phyloP scores from a whole-genome alignment of 92 coral and sea anemone species.

The Pocillopora grandis region DNA sequence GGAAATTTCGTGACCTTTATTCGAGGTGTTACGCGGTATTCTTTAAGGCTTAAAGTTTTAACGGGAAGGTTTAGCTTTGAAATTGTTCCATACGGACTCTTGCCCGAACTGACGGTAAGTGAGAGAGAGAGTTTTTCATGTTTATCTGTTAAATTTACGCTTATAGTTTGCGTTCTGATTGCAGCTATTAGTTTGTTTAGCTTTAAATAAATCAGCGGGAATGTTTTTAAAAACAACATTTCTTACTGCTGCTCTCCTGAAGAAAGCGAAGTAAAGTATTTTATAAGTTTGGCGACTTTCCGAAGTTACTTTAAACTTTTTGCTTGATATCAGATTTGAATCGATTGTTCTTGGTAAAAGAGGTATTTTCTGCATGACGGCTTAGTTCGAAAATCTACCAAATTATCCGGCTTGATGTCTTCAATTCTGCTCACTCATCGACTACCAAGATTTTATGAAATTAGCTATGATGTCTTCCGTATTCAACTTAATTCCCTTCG shows the following conservation, averaged over 20 bases:
- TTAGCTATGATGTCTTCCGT: background rate
- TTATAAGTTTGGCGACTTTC: slow-evolving; percentile 2
- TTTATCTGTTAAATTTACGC: slow-evolving; percentile 16
- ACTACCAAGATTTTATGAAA: background rate
- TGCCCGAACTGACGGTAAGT: slow-evolving; percentile 50
- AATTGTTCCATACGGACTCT: background rate
- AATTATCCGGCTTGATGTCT: background rate
- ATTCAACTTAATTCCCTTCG: slow-evolving; percentile 23
- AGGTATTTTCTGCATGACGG: slow-evolving; percentile 12
- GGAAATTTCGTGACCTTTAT: slow-evolving; percentile 35
- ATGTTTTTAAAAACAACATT: slow-evolving; percentile 13
- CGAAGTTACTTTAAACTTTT: slow-evolving; percentile 5
- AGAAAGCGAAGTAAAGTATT: background rate
- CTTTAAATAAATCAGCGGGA: background rate
- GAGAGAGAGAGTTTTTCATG: slow-evolving; percentile 16
- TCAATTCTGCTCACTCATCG: background rate
- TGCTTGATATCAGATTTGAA: background rate
- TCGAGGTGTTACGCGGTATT: slow-evolving; percentile 32
- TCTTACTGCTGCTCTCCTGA: background rate
- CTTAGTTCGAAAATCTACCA: background rate
- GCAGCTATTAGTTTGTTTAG: slow-evolving; percentile 11
- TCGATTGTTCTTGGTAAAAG: slow-evolving; percentile 27
- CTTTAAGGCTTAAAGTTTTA: slow-evolving; percentile 17
- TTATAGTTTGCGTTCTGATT: background rate
- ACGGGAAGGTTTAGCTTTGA: slow-evolving; percentile 1